phyloP scores from a whole-genome alignment of 2,888 invertebrate species.

The Trichacis sp. region DNA sequence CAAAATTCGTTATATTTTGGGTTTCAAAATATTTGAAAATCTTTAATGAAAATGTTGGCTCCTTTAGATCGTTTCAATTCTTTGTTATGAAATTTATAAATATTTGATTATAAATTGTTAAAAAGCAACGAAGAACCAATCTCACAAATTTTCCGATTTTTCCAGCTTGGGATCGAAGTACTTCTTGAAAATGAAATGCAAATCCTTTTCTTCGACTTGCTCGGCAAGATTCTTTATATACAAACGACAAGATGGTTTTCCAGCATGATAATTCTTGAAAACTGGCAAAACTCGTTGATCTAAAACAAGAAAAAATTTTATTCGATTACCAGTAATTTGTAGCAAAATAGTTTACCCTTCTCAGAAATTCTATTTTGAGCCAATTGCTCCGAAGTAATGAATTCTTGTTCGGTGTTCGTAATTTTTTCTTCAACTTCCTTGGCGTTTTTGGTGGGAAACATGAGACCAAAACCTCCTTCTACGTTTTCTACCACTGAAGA shows the following conservation, averaged over 20 bases:
- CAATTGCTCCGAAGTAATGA: conserved; percentile 77
- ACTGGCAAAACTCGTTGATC: conserved; percentile 82
- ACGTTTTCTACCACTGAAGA: conserved; percentile 12
- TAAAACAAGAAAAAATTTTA: conserved; percentile 48
- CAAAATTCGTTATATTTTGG: no score
- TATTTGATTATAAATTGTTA: no score
- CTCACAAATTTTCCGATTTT: conserved; percentile 53
- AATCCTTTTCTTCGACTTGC: conserved; percentile 80
- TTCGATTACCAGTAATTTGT: conserved; percentile 12
- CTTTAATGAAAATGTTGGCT: no score
- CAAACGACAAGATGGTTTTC: conserved; percentile 84
- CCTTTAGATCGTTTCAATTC: no score
- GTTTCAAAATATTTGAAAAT: no score
- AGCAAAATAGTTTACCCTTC: conserved; percentile 67
- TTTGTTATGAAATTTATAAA: no score
- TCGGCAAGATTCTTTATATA: conserved; percentile 94
- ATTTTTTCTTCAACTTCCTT: conserved; percentile 49
- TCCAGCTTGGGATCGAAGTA: conserved; percentile 72
- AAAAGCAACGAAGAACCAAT: conserved; percentile 1
- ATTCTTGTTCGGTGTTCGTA: conserved; percentile 53
- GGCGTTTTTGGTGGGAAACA: conserved; percentile 55
- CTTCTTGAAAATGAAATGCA: conserved; percentile 81
- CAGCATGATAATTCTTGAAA: conserved; percentile 88
- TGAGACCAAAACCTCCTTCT: conserved; percentile 59
- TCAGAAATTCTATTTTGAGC: conserved; percentile 77